Conservation (phyloP, 2,113 vertebrate species). For the Microtus pennsylvanicus region DNA sequence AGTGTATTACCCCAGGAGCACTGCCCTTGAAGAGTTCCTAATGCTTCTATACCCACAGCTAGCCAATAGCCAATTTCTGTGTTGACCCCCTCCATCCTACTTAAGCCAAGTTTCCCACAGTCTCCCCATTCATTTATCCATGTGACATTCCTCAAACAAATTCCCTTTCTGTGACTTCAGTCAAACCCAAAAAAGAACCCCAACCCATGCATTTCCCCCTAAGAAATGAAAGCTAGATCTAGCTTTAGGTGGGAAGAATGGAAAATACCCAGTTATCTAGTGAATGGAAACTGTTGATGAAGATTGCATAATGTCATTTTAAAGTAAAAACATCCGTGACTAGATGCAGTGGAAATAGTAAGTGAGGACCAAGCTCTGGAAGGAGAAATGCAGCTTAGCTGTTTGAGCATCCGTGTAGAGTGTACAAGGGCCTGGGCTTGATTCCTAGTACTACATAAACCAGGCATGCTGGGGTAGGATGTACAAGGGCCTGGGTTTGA, state of each 20-base stretch:
- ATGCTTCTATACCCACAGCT: accelerated
- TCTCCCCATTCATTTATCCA: neutral
- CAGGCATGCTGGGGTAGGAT: neutral
- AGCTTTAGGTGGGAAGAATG: neutral
- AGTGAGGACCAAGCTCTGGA: neutral
- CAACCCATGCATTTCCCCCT: neutral
- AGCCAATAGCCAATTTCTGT: accelerated
- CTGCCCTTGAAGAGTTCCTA: accelerated
- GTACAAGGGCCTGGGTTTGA: neutral
- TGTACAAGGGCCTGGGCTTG: neutral
- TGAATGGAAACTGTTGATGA: neutral
- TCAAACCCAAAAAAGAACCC: neutral
- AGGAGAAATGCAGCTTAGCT: neutral
- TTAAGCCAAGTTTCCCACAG: neutral
- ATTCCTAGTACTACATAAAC: neutral
- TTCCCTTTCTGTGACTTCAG: neutral
- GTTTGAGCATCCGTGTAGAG: neutral
- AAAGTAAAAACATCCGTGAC: neutral
- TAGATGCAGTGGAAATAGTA: neutral
- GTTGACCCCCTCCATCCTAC: neutral
- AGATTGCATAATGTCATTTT: neutral
- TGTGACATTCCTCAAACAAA: neutral
- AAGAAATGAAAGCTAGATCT: neutral
- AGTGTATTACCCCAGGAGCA: neutral
- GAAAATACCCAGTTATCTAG: neutral